phyloP scores from a whole-genome alignment of 2,113 vertebrate species.

The Thamnophis sirtalis region DNA sequence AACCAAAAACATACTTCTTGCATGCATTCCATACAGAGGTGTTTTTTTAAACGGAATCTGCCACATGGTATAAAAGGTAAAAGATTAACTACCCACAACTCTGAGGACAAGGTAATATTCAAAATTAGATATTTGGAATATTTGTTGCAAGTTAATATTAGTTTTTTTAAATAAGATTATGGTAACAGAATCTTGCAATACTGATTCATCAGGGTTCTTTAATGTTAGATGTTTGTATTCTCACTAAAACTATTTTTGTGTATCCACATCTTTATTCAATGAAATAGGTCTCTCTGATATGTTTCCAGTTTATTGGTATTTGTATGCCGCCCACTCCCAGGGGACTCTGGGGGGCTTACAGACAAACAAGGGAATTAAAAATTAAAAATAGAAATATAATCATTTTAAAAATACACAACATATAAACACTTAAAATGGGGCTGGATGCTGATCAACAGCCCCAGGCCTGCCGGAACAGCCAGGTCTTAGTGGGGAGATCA shows the following conservation, averaged over 20 bases:
- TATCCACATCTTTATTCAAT: background rate
- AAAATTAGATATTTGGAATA: constrained; percentile 70
- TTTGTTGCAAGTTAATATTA: constrained; percentile 47
- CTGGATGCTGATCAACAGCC: too few species aligned
- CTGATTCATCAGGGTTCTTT: background rate
- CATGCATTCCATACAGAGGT: constrained; percentile 47
- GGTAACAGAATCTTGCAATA: background rate
- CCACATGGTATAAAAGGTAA: constrained; percentile 59
- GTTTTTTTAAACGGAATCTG: constrained; percentile 36
- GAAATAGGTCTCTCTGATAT: background rate
- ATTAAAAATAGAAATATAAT: too few species aligned
- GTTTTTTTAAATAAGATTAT: background rate
- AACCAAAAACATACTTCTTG: constrained; percentile 47
- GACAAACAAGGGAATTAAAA: too few species aligned
- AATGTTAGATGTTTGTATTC: background rate
- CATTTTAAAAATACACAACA: too few species aligned
- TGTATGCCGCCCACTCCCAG: too few species aligned
- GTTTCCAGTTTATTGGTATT: too few species aligned
- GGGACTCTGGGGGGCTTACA: too few species aligned
- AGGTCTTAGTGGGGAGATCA: too few species aligned
- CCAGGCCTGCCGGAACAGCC: too few species aligned
- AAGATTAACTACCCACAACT: constrained; percentile 74
- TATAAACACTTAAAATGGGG: too few species aligned
- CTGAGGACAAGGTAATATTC: constrained; percentile 65
- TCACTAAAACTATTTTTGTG: background rate